These are phyloP conservation scores for Mastomys natalensis DNA, from an alignment of 2,113 vertebrate genomes.

Conservation along the genomic window DNA sequence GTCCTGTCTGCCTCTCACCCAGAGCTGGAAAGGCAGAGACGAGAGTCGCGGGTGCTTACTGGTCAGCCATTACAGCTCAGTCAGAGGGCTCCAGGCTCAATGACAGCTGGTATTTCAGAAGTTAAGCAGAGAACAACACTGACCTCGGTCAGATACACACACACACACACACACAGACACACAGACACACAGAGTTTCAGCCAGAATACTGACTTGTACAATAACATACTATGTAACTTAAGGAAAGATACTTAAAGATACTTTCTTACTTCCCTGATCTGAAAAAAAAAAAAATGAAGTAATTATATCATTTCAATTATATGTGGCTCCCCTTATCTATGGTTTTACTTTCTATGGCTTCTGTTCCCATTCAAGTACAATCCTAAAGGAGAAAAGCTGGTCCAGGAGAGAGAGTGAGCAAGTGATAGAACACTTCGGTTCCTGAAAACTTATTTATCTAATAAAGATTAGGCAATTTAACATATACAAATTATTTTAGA, in stretches of 20 bases:
- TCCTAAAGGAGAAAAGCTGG: neutral
- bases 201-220: neutral
- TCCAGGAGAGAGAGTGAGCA: neutral
- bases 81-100: neutral
- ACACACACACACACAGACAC: neutral
- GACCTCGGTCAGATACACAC: neutral
- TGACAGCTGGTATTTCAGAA: neutral
- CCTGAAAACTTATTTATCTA: neutral
- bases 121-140: neutral
- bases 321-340: too few relatives aligned
- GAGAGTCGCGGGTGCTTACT: neutral
- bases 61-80: neutral
- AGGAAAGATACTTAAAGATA: neutral
- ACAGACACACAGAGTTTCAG: neutral
- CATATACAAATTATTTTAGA: neutral
- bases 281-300: neutral
- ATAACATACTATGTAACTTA: neutral
- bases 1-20: neutral
- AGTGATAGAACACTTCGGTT: too few relatives aligned
- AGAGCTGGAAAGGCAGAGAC: neutral
- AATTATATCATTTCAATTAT: neutral
- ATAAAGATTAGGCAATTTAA: neutral
- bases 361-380: neutral
- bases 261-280: neutral
- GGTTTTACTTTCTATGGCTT: neutral